A percentile compares a stretch with the other conserved stretches of the same genome.
Conservation (phyloP, 2,797 vertebrate genomes). For the Clarias pachynema region DNA sequence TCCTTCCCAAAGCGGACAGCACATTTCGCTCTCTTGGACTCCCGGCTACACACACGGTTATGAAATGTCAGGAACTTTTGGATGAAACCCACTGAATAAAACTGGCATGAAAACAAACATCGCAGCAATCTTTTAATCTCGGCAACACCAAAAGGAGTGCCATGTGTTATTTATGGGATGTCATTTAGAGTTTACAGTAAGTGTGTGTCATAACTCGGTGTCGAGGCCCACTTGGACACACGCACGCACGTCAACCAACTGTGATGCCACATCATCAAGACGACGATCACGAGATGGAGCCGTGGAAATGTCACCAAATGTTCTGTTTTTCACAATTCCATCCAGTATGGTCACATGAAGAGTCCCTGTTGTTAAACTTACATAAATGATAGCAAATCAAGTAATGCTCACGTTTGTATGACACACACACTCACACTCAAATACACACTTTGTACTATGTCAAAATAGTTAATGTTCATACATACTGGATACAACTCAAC, state of each 20-base stretch:
- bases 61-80: neutral
- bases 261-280: conserved; percentile 47
- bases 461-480: neutral
- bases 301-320: conserved; percentile 53
- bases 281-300: conserved; percentile 24
- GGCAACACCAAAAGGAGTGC: neutral
- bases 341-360: neutral
- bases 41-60: neutral
- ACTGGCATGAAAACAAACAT: neutral
- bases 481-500: neutral
- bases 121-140: neutral
- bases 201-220: conserved; percentile 7
- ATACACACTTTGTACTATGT: neutral
- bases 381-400: neutral
- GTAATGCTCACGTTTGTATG: neutral
- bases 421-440: neutral
- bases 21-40: neutral
- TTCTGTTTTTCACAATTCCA: neutral
- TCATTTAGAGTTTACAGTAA: neutral
- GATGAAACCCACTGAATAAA: neutral
- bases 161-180: conserved; percentile 5
- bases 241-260: conserved; percentile 28
- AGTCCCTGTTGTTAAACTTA: neutral
- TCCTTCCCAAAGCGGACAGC: neutral
- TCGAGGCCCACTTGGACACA: conserved; percentile 38